Evolutionary conservation across 2,888 invertebrate genomes (phyloP), one percentile per base, ranked within the genome.

Genomic region (Megastigmus dorsalis): DNA sequence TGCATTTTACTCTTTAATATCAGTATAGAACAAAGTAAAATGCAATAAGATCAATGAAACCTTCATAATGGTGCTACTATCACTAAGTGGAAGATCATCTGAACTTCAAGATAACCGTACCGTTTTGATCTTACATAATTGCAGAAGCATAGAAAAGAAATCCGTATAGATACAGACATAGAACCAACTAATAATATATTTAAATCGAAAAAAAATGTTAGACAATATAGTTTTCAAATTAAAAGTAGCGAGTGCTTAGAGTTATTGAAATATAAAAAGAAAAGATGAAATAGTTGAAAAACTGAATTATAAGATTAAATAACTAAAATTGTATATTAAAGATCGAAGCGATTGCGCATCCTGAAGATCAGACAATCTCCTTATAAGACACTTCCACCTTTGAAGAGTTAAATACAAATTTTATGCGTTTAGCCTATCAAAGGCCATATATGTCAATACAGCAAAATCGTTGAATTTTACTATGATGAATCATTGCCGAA

Each of bases 341-440:
- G 38, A 20, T 38, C 23, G 36, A 36, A 57, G 10, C 5, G n/a
- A 38, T 6, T 13, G 23, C 4, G 9, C n/a, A 59, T 28, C 41
- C 28, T 66, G 65, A 66, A 54, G 54, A 54, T 41, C 28, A 20
- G 65, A 20, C 65, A 9, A n/a, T 54, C 41, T 54, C 9, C 26
- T 28, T 1, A 4, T 30, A 18, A 41, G 54, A 54, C 30, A 66
- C 54, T 66, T 66, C 65, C 33, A 66, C 52, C 18, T 7, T 43
- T 66, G 36, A 66, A 41, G 65, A 54, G 54, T 66, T 54, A 54
- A 45, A 36, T 36, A 50, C 4, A 63, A 54, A 66, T 41, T 30
- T 20, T 20, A 28, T 41, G 41, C 26, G 26, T 13, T n/a, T 41
- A 66, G 18, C 41, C 65, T 65, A 57, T 57, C 26, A 45, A 68